Evolutionary conservation across 2,888 invertebrate genomes (phyloP), one percentile per base, ranked within the genome.

Genomic region (Tachina fera): DNA sequence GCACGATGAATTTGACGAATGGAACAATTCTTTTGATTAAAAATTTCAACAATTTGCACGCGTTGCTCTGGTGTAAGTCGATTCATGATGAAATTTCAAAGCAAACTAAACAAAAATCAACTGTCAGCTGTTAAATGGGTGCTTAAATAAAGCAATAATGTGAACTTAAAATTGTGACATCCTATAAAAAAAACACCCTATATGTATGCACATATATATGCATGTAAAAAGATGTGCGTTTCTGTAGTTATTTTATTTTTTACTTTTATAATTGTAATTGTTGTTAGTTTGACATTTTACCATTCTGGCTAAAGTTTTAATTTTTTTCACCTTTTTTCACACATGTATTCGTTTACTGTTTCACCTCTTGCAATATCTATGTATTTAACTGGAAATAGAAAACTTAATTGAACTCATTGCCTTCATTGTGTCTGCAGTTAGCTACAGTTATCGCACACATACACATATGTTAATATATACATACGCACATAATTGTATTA

Each of bases 221-320:
- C 31, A n/a, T 65, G 47, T 22, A 49, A 6, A 31, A 31, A 31
- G 5, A 31, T 51, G 14, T 67, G 22, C 39, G 16, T 49, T 8
- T n/a, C 9, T 16, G 39, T 8, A 9, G 31, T 14, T 60, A 3
- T 56, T 16, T 31, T 16, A 13, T 53, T 53, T 19, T 70, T 16
- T 56, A 10, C 47, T 76, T 65, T 76, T 67, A 1, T 65, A 65
- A 68, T 51, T 43, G 51, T 41, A 60, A 60, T 58, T 76, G 76
- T 58, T 63, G 47, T 43, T n/a, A 68, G 58, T 77, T 77, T 77
- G 67, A 68, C 77, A 77, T 60, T 77, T 56, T 53, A 60, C 22
- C 77, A 77, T 16, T 77, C 14, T 60, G 68, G 9, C 49, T 68
- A 9, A 49, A 51, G 47, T 60, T 77, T 22, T 11, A 51, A n/a